Evolutionary conservation across 2,888 invertebrate genomes (phyloP).

Genomic region (Drosophila rellima): DNA sequence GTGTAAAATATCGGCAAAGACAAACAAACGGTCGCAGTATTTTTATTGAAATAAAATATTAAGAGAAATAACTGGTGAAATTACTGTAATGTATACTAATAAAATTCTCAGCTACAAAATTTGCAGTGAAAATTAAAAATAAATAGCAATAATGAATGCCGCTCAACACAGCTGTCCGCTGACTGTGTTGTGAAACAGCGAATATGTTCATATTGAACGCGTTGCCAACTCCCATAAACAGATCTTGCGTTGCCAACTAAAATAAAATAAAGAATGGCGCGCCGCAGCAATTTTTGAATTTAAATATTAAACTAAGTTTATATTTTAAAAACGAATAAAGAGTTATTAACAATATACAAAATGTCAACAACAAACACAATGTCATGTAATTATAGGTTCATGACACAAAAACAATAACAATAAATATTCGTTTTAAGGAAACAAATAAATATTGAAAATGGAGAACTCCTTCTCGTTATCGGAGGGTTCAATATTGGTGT

Average conservation of each 20-base stretch:
- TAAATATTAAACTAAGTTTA: neutral
- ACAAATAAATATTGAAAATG: slow-evolving; percentile 21
- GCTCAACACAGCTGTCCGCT: slow-evolving; percentile 21
- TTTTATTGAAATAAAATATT: neutral
- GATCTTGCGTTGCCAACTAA: slow-evolving; percentile 18
- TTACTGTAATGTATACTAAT: neutral
- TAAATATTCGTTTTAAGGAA: slow-evolving; percentile 5
- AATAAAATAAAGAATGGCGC: neutral
- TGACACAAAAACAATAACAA: slow-evolving; percentile 27
- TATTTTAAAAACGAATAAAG: neutral
- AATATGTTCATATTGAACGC: neutral
- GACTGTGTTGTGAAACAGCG: slow-evolving; percentile 12
- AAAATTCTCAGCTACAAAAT: fast-evolving
- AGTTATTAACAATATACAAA: neutral
- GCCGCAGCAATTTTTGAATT: slow-evolving; percentile 3
- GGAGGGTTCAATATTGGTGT: neutral
- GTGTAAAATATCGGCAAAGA: slow-evolving; percentile 29
- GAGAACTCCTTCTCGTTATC: fast-evolving
- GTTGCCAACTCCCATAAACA: slow-evolving; percentile 33
- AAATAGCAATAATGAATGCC: neutral
- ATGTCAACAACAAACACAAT: neutral
- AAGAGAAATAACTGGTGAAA: neutral
- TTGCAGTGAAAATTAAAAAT: neutral
- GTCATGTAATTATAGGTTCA: slow-evolving; percentile 22
- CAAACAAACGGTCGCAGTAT: slow-evolving; percentile 13